Conservation (phyloP, 2,797 vertebrate species). For the Odontamblyopus rebecca region DNA sequence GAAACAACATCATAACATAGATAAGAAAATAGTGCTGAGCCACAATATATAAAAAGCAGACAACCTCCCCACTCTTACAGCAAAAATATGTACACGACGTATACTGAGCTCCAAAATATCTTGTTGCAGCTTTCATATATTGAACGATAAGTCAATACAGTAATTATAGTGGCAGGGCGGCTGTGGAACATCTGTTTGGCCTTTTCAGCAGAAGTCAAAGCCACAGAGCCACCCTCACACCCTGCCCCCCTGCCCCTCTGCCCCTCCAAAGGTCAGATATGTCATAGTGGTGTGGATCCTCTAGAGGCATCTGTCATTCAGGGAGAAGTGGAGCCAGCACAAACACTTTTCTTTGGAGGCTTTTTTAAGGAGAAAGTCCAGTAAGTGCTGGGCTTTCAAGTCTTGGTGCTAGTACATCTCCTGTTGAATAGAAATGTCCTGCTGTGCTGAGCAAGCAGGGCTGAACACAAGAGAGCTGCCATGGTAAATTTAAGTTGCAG, state of each 20-base stretch:
- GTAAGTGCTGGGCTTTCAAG: conserved; percentile 59
- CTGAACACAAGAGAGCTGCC: conserved; percentile 11
- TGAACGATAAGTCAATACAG: no score
- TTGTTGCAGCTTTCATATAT: no score
- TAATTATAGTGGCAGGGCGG: no score
- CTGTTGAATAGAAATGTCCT: conserved; percentile 34
- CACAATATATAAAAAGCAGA: no score
- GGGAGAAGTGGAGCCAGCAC: conserved; percentile 54
- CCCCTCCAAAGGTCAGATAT: conserved; percentile 21
- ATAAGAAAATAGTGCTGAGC: no score
- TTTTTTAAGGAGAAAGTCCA: conserved; percentile 43
- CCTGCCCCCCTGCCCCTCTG: conserved; percentile 40
- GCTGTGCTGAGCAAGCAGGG: conserved; percentile 36
- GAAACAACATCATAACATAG: no score
- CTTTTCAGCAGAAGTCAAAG: conserved; percentile 62
- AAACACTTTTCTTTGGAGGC: conserved; percentile 31
- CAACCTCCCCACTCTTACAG: no score
- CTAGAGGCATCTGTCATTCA: conserved; percentile 69
- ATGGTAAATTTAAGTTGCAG: conserved; percentile 11
- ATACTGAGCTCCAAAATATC: no score
- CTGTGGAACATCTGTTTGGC: conserved; percentile 52
- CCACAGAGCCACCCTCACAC: conserved; percentile 43
- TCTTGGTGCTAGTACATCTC: conserved; percentile 33
- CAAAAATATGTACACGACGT: no score
- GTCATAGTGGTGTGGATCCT: conserved; percentile 39